phyloP scores from a whole-genome alignment of 2,888 invertebrate genomes.

The Idaea straminata region DNA sequence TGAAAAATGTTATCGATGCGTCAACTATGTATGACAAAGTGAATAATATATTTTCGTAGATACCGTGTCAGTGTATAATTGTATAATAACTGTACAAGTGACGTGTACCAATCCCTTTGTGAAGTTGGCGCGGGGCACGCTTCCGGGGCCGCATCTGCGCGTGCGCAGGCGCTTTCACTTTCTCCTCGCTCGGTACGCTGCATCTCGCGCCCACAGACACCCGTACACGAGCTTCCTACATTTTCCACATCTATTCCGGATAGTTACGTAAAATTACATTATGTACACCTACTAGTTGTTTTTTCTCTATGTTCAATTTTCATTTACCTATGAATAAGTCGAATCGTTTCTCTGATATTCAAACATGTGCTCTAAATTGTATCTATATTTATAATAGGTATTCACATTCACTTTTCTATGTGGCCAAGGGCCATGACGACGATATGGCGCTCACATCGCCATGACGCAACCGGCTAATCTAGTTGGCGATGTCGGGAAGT shows the following conservation, averaged over 20 bases:
- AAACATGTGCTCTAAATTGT: background rate
- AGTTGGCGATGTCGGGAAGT: conserved; percentile 79
- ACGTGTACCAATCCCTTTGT: conserved; percentile 56
- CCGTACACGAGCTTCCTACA: conserved; percentile 58
- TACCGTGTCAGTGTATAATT: background rate
- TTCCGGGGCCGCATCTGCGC: conserved; percentile 77
- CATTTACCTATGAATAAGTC: conserved; percentile 14
- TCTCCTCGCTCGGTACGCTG: conserved; percentile 60
- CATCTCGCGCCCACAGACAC: conserved; percentile 58
- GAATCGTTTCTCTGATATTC: conserved; percentile 13
- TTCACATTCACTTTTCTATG: conserved; percentile 9
- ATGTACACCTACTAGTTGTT: conserved; percentile 18
- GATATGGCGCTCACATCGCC: conserved; percentile 58
- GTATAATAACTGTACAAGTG: conserved; percentile 28
- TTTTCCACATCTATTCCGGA: conserved; percentile 58
- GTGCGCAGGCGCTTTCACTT: conserved; percentile 69
- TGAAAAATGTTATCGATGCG: background rate
- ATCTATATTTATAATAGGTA: background rate
- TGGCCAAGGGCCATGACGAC: conserved; percentile 41
- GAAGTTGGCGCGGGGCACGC: conserved; percentile 51
- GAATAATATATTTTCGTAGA: background rate
- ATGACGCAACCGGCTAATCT: conserved; percentile 80
- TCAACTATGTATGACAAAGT: background rate
- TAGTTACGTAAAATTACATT: conserved; percentile 44
- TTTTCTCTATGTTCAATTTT: conserved; percentile 15